Evolutionary conservation across 1,140 invertebrate genomes (phyloP).

Genomic region (Goniozus legneri): DNA sequence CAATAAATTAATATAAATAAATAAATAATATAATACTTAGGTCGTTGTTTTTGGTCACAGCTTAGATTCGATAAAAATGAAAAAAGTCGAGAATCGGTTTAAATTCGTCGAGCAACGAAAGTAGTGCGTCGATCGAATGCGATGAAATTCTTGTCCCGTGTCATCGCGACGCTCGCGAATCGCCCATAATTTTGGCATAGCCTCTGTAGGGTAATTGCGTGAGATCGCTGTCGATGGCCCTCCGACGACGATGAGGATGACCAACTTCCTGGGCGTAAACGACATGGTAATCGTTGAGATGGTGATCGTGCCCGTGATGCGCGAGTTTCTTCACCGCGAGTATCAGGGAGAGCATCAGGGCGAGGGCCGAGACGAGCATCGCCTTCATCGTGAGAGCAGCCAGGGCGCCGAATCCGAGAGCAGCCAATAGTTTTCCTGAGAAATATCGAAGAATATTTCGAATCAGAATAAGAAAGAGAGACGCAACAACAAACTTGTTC

Average conservation of each 20-base stretch:
- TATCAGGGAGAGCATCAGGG: constrained; percentile 69
- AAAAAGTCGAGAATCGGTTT: too few species aligned
- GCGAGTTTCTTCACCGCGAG: constrained; percentile 69
- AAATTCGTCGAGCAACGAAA: too few species aligned
- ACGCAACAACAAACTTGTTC: too few species aligned
- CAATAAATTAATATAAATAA: too few species aligned
- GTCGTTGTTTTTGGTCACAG: too few species aligned
- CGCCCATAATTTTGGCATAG: constrained; percentile 23
- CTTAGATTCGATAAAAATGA: too few species aligned
- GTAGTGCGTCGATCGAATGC: too few species aligned
- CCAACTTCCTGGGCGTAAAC: constrained; percentile 63
- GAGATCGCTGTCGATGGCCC: constrained; percentile 34
- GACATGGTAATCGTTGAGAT: constrained; percentile 66
- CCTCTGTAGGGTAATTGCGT: constrained; percentile 60
- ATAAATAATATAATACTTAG: too few species aligned
- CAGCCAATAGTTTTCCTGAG: constrained; percentile 62
- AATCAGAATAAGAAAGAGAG: too few species aligned
- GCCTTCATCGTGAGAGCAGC: constrained; percentile 72
- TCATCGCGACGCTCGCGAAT: constrained; percentile 1
- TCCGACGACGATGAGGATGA: constrained; percentile 59
- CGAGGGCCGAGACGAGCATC: constrained; percentile 62
- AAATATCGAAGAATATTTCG: too few species aligned
- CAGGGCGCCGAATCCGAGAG: constrained; percentile 67
- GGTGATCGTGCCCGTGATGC: constrained; percentile 56
- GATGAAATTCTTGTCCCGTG: not conserved